Conservation (phyloP, 2,113 vertebrate genomes). For the Thunnus thynnus region DNA sequence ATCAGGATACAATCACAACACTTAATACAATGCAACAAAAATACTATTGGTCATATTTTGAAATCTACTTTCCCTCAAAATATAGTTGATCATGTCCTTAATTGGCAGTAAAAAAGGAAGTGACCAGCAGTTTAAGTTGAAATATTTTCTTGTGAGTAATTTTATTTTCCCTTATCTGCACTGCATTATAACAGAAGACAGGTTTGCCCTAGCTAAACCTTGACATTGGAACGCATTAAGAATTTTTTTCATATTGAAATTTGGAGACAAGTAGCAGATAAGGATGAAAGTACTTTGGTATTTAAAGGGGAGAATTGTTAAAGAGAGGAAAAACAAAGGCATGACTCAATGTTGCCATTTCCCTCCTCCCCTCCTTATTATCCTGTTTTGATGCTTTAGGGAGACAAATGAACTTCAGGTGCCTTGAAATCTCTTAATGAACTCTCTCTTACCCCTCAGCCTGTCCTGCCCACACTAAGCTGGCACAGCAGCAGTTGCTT, state of each 20-base stretch:
- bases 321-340: slow-evolving; percentile 61
- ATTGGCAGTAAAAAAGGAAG: neutral
- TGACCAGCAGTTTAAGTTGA: slow-evolving; percentile 15
- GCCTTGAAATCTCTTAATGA: slow-evolving; percentile 82
- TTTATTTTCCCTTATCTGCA: slow-evolving; percentile 50
- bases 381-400: slow-evolving; percentile 79
- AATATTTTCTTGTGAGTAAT: slow-evolving; percentile 30
- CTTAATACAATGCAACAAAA: neutral
- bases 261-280: slow-evolving; percentile 53
- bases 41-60: neutral
- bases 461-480: slow-evolving; percentile 57
- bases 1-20: too few relatives aligned
- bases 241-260: slow-evolving; percentile 56
- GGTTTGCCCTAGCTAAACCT: slow-evolving; percentile 59
- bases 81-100: neutral
- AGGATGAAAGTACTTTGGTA: slow-evolving; percentile 66
- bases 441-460: slow-evolving; percentile 81
- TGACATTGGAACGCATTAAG: slow-evolving; percentile 44
- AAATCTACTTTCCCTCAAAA: slow-evolving; percentile 10
- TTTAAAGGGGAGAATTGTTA: slow-evolving; percentile 64
- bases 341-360: slow-evolving; percentile 42
- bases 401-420: slow-evolving; percentile 83
- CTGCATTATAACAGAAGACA: slow-evolving; percentile 34
- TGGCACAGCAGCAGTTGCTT: slow-evolving; percentile 48
- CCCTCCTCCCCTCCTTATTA: slow-evolving; percentile 64